Conservation (phyloP, 2,113 vertebrate genomes). For the Odontophorus gujanensis region DNA sequence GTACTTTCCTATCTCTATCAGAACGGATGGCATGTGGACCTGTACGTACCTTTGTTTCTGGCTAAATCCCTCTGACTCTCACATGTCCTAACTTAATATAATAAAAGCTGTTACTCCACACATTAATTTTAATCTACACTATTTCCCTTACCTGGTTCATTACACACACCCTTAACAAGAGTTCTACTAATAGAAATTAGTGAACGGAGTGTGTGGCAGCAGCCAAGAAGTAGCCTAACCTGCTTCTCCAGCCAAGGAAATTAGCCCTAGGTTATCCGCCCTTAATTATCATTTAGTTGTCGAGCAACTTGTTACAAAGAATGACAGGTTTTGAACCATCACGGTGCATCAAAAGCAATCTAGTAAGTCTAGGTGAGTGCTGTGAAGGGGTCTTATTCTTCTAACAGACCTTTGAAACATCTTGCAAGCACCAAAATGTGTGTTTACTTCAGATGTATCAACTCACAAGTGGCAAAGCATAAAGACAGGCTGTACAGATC, state of each 20-base stretch:
- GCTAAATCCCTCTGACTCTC: not conserved
- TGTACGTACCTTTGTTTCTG: not conserved
- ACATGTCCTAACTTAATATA: not conserved
- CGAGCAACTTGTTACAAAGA: not conserved
- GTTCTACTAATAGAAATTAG: not conserved
- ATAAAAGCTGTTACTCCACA: not conserved
- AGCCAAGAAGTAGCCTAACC: not conserved
- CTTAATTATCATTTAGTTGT: not conserved
- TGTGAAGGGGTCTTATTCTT: not conserved
- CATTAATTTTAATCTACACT: not conserved
- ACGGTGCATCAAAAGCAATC: not conserved
- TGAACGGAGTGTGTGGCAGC: not conserved
- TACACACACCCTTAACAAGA: not conserved
- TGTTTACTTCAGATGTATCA: conserved; percentile 41
- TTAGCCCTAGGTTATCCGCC: not conserved
- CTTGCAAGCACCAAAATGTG: conserved; percentile 2
- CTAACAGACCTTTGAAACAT: conserved; percentile 39
- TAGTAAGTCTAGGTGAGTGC: not conserved
- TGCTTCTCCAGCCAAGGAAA: not conserved
- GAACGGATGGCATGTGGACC: not conserved
- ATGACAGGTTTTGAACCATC: not conserved
- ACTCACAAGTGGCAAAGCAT: conserved; percentile 21
- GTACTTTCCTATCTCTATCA: not conserved
- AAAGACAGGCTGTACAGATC: conserved; percentile 53
- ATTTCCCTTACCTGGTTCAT: not conserved